These are phyloP conservation scores for Ptyas mucosa DNA, from an alignment of 2,113 vertebrate genomes.

Conservation along the genomic window DNA sequence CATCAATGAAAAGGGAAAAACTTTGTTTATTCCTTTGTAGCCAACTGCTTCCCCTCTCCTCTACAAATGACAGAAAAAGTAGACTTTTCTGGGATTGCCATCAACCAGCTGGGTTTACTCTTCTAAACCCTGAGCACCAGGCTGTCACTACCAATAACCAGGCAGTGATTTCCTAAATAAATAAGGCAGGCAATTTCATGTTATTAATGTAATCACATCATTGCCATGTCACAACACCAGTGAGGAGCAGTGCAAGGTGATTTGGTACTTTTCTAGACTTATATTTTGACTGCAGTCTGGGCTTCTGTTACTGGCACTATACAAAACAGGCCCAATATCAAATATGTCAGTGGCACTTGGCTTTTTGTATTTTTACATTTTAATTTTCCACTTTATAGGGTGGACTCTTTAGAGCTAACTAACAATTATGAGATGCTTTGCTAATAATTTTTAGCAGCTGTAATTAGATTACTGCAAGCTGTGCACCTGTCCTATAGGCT, in stretches of 20 bases:
- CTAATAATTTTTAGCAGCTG: background rate
- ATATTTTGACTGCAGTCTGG: background rate
- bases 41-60: background rate
- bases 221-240: conserved; percentile 25
- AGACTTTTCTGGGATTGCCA: background rate
- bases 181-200: background rate
- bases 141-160: conserved; percentile 12
- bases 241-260: background rate
- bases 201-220: conserved; percentile 27
- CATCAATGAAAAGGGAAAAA: background rate
- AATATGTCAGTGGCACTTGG: background rate
- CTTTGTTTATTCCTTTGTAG: background rate
- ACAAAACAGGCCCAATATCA: background rate
- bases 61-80: background rate
- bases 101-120: conserved; percentile 26
- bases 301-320: conserved; percentile 30
- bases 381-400: background rate
- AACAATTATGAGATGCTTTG: background rate
- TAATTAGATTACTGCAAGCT: background rate
- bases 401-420: background rate
- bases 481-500: background rate
- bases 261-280: background rate
- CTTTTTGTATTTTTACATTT: background rate
- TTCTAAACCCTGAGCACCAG: conserved; percentile 24
- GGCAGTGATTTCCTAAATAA: conserved; percentile 15